These are phyloP conservation scores for Mormyrops boulengeri DNA, from an alignment of 2,797 vertebrate species.

Conservation along the genomic window DNA sequence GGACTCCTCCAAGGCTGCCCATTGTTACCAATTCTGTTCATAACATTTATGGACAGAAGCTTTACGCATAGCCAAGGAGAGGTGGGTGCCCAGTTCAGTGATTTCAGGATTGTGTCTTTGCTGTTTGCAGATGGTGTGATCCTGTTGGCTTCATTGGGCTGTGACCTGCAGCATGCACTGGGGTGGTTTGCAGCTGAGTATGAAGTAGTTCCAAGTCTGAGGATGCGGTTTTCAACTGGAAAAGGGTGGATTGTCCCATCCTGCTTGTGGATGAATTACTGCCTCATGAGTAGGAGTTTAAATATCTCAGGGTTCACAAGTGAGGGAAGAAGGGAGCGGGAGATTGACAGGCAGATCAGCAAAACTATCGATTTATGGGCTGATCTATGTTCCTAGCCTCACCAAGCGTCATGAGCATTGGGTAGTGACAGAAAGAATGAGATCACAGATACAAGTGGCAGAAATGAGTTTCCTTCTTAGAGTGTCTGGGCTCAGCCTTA, in stretches of 20 bases:
- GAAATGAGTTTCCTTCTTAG: too few relatives aligned
- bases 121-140: background rate
- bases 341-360: background rate
- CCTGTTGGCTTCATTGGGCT: background rate
- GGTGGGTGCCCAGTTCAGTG: too few relatives aligned
- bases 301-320: background rate
- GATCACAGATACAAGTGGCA: too few relatives aligned
- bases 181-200: background rate
- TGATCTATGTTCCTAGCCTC: background rate
- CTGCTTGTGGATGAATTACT: background rate
- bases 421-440: too few relatives aligned
- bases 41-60: background rate
- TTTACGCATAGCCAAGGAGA: background rate
- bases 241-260: background rate
- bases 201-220: background rate
- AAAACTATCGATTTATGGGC: background rate
- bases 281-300: too few relatives aligned
- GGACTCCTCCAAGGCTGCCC: background rate
- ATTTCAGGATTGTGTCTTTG: background rate
- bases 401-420: too few relatives aligned
- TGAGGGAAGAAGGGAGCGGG: background rate
- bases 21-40: background rate
- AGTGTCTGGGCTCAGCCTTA: too few relatives aligned
- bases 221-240: background rate
- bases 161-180: too few relatives aligned